Conservation (phyloP, 2,888 invertebrate species). For the Nudaria mundana region DNA sequence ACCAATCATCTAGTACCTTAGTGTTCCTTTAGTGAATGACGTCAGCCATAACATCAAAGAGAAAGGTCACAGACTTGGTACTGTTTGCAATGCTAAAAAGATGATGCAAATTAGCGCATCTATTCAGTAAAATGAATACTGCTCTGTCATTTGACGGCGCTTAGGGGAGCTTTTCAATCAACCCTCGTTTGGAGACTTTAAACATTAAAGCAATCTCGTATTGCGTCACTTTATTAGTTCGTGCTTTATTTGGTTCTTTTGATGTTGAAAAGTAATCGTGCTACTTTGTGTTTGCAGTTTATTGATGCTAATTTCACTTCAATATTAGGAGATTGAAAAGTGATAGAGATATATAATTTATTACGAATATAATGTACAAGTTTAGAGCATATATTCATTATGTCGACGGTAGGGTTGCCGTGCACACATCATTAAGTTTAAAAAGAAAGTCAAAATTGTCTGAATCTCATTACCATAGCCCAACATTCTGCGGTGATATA, state of each 20-base stretch:
- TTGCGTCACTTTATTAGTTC: conserved; percentile 76
- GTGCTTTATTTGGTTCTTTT: conserved; percentile 71
- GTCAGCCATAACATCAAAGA: conserved; percentile 14
- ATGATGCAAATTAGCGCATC: conserved; percentile 77
- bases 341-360: conserved; percentile 17
- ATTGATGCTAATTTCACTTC: conserved; percentile 36
- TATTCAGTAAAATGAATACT: conserved; percentile 72
- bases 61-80: conserved; percentile 25
- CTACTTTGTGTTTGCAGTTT: conserved; percentile 49
- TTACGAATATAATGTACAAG: conserved; percentile 10
- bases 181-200: conserved; percentile 69
- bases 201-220: conserved; percentile 75
- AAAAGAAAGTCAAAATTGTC: conserved; percentile 62
- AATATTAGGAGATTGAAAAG: conserved; percentile 8
- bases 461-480: conserved; percentile 65
- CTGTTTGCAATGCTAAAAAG: conserved; percentile 43
- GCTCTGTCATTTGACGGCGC: conserved; percentile 62
- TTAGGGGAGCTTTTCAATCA: conserved; percentile 72
- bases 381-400: conserved; percentile 19
- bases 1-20: too few species aligned
- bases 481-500: conserved; percentile 54
- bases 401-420: conserved; percentile 26
- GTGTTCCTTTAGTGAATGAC: background rate
- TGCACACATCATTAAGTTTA: conserved; percentile 50
- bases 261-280: conserved; percentile 68